Base-by-base conservation (phyloP, 2,797 vertebrate species). In the Lagocephalus sceleratus region DNA sequence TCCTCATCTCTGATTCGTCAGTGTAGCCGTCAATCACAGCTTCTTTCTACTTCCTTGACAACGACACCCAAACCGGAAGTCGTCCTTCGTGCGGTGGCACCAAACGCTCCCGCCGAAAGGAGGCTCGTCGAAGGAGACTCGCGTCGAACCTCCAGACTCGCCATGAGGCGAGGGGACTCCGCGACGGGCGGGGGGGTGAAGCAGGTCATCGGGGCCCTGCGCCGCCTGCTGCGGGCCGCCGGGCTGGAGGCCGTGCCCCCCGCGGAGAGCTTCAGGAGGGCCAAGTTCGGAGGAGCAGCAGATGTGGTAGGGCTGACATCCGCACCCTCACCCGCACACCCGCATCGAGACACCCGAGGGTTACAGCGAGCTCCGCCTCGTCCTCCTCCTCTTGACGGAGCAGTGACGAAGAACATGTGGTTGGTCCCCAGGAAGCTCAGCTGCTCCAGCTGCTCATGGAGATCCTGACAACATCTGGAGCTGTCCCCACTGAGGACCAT, bases 221-320 rank as follows among this genome's bases (percentile, higher is more conserved):
- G 87, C 50, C 76, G 54, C 9, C 67, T 91, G 38, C 50, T 92
- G 0, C 35, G 78, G 26, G 75, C 76, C 12, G 12, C 75, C 5
- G 86, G 79, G 0, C 63, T 91, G 32, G 48, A 75, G 1, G 23
- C 72, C 0, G 87, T 91, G 0, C 90, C 90, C 0, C 10, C 75
- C 0, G 84, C 91, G 16, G 90, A 92, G 41, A 71, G 66, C 1
- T 92, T 92, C 58, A 86, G 91, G 41, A 86, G 85, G 47, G 89
- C 90, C 0, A 92, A 92, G 25, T 91, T 90, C 48, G 84, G 84
- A 3, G 85, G 71, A 7, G 71, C 59, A 55, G 3, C 17, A n/a
- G 82, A 84, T 12, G 86, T 87, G 82, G 82, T 90, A 59, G n/a
- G 85, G 76, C 40, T 7, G 16, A n/a, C 1, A 9, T 40, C 32